Base-by-base conservation (phyloP, 2,888 invertebrate genomes). In the Lysandra coridon region DNA sequence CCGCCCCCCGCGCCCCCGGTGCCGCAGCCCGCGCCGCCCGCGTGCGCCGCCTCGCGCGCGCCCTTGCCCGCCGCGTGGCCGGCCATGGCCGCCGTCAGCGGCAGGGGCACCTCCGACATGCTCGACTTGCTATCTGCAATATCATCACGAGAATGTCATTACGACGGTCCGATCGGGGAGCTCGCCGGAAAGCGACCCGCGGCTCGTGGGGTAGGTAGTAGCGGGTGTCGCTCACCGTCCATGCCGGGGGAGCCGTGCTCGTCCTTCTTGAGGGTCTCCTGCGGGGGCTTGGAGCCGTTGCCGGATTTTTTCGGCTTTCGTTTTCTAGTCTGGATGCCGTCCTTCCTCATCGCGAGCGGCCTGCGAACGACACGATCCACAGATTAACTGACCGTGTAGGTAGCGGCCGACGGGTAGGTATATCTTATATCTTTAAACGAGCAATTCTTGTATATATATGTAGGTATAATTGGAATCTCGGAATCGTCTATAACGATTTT, bases 321-420 rank as follows among this genome's bases (percentile, higher is more conserved):
- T 91, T 99, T 99, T 83, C 99, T 95, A 73, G 99, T 99, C 92
- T 99, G 99, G 82, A 99, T 98, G 80, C 98, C 98, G 87, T 99
- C 99, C 89, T 99, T 99, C 83, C 98, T 96, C 99, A 99, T 99
- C 33, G 98, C 98, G 86, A 98, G 90, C 2, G 99, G 99, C 83
- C 99, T 95, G 89, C 2, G 84, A 85, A 73, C n/a, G 5, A 40
- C 7, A 73, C 6, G 49, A 7, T 30, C 12, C 23, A 73, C 14
- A 78, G 14, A 37, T 17, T 33, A 73, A 12, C 40, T 30, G 17
- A 57, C 57, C 17, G 17, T 57, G 3, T 49, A 49, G 49, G 49
- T 49, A 49, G 12, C 10, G 49, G 49, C 49, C 49, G 49, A 49
- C 49, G 12, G 49, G 49, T 49, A 12, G 10, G 5, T 5, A 5